These are phyloP conservation scores for Helicoverpa zea DNA, from an alignment of 1,140 invertebrate genomes.

Conservation along the genomic window DNA sequence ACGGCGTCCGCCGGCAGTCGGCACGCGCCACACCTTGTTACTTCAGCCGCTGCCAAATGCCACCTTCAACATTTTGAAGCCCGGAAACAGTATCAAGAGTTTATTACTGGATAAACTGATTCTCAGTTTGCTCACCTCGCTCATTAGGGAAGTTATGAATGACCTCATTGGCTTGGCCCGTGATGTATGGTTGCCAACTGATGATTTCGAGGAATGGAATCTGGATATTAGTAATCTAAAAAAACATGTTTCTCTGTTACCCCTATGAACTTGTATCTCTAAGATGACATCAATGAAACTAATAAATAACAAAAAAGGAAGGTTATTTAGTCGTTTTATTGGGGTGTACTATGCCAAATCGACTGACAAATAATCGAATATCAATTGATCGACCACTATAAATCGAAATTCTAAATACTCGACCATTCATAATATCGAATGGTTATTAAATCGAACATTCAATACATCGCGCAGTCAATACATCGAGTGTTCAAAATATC, in stretches of 20 bases:
- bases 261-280: no score
- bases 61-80: conserved; percentile 14
- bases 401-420: no score
- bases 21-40: conserved; percentile 71
- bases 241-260: background rate
- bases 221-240: background rate
- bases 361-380: no score
- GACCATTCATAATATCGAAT: no score
- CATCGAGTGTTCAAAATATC: no score
- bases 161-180: conserved; percentile 22
- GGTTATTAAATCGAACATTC: no score
- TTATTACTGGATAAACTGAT: conserved; percentile 26
- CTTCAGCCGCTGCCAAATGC: conserved; percentile 43
- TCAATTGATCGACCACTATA: no score
- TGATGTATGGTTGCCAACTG: conserved; percentile 22
- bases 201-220: background rate
- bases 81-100: conserved; percentile 17
- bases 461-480: no score
- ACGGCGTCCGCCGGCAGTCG: conserved; percentile 60
- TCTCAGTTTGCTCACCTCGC: conserved; percentile 9
- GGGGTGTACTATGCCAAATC: no score
- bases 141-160: conserved; percentile 35
- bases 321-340: background rate
- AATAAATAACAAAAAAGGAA: background rate
- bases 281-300: background rate